Evolutionary conservation across 2,888 invertebrate genomes (phyloP), one percentile per base, ranked within the genome.

Genomic region (Papilio elwesi): DNA sequence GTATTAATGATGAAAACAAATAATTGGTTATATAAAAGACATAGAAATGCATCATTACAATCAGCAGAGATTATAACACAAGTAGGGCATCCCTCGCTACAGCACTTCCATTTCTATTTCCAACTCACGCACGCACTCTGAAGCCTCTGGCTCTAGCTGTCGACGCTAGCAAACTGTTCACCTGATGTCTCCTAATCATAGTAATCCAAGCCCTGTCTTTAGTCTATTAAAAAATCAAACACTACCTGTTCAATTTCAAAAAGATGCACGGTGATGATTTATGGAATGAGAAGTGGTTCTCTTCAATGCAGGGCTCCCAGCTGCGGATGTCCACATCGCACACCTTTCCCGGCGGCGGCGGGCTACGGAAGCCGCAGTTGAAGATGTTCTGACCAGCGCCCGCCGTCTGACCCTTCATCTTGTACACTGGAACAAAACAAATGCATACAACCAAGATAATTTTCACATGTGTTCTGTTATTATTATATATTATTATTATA

Each of bases 241-340:
- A 36, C 16, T 69, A 93, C 93, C 95, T 97, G 91, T 99, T 99
- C 36, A 99, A 93, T 88, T 99, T 99, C 69, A 99, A 94, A 86
- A 99, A 97, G 80, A 99, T 96, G 90, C 99, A 99, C 0, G 99
- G 99, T 68, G 97, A 96, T 53, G 98, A 98, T 85, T 96, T 96
- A 88, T 98, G 97, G 89, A 97, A 99, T 75, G 98, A 98, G 92
- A 97, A 99, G 81, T 96, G 95, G 85, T 98, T 97, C 85, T 97
- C 97, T 78, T 96, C 96, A 63, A 96, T 97, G 90, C 99, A 99
- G 0, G 96, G 96, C 38, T 94, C 94, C 95, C 97, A 96, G 69
- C 95, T 92, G 75, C 96, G 95, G 59, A 98, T 96, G 83, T 98
- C 97, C 72, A 98, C 97, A 81, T 96, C 96, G 86, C 99, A 99